Conservation (phyloP, 2,113 vertebrate species). For the Pterocles burchelli region DNA sequence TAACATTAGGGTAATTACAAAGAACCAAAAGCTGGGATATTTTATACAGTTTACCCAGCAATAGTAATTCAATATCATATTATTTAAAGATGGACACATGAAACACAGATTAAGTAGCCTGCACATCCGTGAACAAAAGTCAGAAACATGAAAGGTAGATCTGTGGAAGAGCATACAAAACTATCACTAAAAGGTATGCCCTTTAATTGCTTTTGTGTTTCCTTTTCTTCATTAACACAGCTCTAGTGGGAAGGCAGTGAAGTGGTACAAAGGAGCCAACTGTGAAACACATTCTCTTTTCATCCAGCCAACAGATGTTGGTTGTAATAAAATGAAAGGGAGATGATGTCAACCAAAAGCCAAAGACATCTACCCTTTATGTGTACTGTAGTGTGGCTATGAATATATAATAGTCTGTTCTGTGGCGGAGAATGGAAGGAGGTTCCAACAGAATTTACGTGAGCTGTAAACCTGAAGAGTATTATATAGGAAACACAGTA, state of each 20-base stretch:
- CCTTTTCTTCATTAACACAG: background rate
- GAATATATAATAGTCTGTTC: background rate
- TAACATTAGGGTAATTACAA: background rate
- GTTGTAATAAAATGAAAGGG: background rate
- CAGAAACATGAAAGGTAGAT: background rate
- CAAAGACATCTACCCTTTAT: background rate
- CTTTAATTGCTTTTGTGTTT: background rate
- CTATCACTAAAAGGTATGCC: background rate
- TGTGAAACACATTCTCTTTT: background rate
- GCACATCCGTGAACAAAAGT: rapidly evolving
- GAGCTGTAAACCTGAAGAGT: background rate
- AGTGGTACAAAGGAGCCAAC: background rate
- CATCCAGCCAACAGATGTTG: background rate
- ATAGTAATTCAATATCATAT: background rate
- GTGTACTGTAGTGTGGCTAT: background rate
- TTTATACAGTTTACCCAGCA: background rate
- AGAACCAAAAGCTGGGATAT: background rate
- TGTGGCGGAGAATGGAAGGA: background rate
- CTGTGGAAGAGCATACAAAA: background rate
- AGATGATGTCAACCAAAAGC: background rate
- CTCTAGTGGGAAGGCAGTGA: background rate
- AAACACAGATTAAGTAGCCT: background rate
- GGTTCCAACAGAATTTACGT: background rate
- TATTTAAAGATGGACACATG: background rate
- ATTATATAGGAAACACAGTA: background rate